Conservation (phyloP, 2,888 invertebrate genomes). For the Eubasilissa splendida region DNA sequence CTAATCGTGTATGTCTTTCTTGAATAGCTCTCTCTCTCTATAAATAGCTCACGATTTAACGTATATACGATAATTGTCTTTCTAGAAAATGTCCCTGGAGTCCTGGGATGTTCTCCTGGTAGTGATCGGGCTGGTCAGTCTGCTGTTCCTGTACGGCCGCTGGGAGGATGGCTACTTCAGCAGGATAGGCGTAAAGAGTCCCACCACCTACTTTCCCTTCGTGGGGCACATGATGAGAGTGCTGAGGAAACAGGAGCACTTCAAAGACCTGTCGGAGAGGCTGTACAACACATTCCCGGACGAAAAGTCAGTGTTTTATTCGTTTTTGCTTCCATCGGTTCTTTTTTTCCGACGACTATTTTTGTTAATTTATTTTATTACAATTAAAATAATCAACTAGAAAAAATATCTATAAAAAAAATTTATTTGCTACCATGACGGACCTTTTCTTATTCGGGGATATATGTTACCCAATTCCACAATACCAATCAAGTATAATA, state of each 20-base stretch:
- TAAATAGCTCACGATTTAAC: too few relatives aligned
- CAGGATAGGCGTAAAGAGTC: constrained; percentile 60
- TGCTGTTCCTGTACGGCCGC: constrained; percentile 13
- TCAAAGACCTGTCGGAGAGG: constrained; percentile 58
- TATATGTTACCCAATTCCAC: too few relatives aligned
- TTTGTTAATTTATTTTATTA: too few relatives aligned
- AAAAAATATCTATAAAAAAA: too few relatives aligned
- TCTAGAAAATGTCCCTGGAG: constrained; percentile 1
- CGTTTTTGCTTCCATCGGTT: background rate
- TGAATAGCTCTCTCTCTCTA: too few relatives aligned
- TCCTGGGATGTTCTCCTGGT: constrained; percentile 1
- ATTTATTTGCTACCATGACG: too few relatives aligned
- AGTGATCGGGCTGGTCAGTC: background rate
- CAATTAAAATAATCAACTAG: too few relatives aligned
- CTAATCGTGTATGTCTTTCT: too few relatives aligned
- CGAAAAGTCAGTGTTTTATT: constrained; percentile 61
- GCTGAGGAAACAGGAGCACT: constrained; percentile 59
- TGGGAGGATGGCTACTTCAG: constrained; percentile 36
- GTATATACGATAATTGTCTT: too few relatives aligned
- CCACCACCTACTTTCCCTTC: constrained; percentile 60
- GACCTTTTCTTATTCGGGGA: too few relatives aligned
- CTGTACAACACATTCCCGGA: constrained; percentile 62
- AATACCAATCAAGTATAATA: too few relatives aligned
- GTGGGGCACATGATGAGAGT: constrained; percentile 63
- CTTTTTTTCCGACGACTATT: too few relatives aligned